phyloP scores from a whole-genome alignment of 2,797 vertebrate genomes.

The Galagoides demidoff region DNA sequence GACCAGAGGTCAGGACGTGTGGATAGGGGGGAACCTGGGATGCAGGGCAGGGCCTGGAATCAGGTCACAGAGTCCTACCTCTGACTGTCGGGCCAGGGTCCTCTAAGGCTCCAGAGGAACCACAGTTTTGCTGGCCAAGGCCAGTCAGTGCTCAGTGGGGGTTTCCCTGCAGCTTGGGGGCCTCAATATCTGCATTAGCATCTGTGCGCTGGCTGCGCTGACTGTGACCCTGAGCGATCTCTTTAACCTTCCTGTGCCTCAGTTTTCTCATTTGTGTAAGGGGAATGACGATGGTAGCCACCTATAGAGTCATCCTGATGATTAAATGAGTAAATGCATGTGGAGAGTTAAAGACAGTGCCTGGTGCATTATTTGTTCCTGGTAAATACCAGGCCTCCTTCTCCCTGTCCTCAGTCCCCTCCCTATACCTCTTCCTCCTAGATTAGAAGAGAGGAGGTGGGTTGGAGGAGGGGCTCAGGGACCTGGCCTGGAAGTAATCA shows the following conservation, averaged over 20 bases:
- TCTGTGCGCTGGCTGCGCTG: background rate
- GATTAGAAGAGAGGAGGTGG: background rate
- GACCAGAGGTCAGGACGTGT: background rate
- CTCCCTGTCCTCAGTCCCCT: background rate
- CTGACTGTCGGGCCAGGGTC: accelerated
- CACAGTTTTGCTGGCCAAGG: accelerated
- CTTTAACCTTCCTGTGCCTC: background rate
- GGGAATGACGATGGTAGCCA: background rate
- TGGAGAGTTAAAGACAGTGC: accelerated
- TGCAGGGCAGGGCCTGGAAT: background rate
- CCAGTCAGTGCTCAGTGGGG: background rate
- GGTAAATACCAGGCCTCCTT: background rate
- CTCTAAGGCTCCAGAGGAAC: accelerated
- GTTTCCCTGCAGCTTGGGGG: no score
- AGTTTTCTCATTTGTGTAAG: conserved; percentile 19
- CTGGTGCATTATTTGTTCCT: accelerated
- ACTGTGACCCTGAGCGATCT: background rate
- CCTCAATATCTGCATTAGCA: background rate
- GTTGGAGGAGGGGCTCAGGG: background rate
- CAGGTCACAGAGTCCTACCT: background rate
- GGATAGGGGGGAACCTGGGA: background rate
- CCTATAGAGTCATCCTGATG: accelerated
- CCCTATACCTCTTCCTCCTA: background rate
- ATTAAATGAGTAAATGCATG: background rate
- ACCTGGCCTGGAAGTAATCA: background rate